These are phyloP conservation scores for Orchestia grillus DNA, from an alignment of 1,140 invertebrate genomes.

Conservation along the genomic window DNA sequence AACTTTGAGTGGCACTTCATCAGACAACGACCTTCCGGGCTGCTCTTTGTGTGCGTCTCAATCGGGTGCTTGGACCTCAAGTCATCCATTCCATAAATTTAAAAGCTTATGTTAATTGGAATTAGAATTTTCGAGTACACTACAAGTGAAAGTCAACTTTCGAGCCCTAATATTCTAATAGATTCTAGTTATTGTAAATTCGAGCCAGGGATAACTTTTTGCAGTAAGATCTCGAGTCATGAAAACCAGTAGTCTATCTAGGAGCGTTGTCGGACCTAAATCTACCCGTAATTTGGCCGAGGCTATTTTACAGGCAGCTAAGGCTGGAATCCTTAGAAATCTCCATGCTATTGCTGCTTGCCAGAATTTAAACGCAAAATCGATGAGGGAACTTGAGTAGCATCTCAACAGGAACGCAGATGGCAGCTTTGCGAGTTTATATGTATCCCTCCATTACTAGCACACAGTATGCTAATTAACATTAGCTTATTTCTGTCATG, in stretches of 20 bases:
- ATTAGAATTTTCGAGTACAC: not conserved
- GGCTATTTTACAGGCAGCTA: not conserved
- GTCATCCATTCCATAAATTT: not conserved
- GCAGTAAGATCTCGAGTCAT: not conserved
- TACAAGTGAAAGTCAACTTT: not conserved
- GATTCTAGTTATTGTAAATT: not conserved
- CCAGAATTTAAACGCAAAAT: not conserved
- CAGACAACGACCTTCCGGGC: not conserved
- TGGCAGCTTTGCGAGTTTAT: not conserved
- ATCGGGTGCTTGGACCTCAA: not conserved
- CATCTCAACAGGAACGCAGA: not conserved
- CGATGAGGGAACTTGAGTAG: not conserved
- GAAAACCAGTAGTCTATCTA: not conserved
- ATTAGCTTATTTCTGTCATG: no score
- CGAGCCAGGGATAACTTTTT: not conserved
- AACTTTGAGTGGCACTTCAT: not conserved
- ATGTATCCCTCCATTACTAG: no score
- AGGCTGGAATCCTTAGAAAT: not conserved
- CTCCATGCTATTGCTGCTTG: not conserved
- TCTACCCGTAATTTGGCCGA: not conserved
- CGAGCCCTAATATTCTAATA: not conserved
- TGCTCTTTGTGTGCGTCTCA: not conserved
- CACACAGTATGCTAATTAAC: no score
- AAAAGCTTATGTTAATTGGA: not conserved
- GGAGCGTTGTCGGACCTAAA: not conserved